Evolutionary conservation across 2,888 invertebrate species (phyloP).

Genomic region (Drosophila testacea): DNA sequence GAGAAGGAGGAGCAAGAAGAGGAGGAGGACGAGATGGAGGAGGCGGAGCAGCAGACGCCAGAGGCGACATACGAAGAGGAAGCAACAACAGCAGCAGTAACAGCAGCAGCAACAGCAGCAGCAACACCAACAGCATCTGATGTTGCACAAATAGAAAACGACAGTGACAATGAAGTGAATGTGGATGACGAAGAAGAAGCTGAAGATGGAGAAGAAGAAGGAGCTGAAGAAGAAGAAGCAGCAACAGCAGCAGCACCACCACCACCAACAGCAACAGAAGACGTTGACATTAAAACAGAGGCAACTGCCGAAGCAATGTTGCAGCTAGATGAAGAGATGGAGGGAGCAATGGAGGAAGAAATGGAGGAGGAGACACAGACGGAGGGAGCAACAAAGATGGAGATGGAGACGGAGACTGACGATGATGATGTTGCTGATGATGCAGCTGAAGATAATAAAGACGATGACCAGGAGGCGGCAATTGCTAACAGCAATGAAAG

Average conservation of each 20-base stretch:
- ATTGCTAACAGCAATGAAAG: constrained; percentile 50
- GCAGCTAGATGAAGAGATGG: not conserved
- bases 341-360: not conserved
- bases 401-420: not conserved
- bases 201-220: constrained; percentile 30
- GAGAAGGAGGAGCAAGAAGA: not conserved
- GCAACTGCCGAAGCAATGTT: constrained; percentile 9
- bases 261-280: not conserved
- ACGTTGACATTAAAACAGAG: constrained; percentile 21
- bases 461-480: constrained; percentile 44
- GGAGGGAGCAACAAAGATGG: constrained; percentile 4
- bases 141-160: constrained; percentile 51
- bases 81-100: constrained; percentile 1
- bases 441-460: constrained; percentile 35
- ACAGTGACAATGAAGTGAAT: constrained; percentile 68
- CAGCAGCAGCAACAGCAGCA: constrained; percentile 29
- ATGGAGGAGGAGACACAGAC: constrained; percentile 9
- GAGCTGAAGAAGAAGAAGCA: constrained; percentile 5
- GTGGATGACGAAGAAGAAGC: constrained; percentile 56
- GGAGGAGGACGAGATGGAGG: not conserved
- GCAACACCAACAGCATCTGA: constrained; percentile 27
- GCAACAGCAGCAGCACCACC: not conserved
- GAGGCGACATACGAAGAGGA: constrained; percentile 13
- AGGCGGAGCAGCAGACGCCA: constrained; percentile 2
- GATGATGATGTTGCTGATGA: constrained; percentile 29